Conservation (phyloP, 2,113 vertebrate genomes). For the Asarcornis scutulata region DNA sequence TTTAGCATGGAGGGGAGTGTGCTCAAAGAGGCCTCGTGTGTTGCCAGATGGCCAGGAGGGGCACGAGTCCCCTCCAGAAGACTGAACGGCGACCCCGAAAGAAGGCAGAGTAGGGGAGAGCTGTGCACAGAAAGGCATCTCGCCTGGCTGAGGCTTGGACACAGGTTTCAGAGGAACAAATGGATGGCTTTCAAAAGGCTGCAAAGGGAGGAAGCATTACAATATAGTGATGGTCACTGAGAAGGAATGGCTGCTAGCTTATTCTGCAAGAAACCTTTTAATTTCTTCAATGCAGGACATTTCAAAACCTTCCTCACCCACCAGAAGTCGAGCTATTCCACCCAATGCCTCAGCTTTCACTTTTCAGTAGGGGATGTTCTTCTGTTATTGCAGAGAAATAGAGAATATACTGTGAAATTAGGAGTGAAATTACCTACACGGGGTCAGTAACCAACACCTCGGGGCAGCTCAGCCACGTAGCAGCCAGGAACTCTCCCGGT, state of each 20-base stretch:
- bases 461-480: accelerated
- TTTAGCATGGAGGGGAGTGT: not conserved
- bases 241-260: not conserved
- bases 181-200: not conserved
- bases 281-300: not conserved
- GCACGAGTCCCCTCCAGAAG: not conserved
- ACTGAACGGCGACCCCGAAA: not conserved
- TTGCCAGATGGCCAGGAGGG: slow-evolving; percentile 18
- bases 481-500: not conserved
- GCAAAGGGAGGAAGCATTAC: not conserved
- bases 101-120: not conserved
- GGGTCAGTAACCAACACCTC: not conserved
- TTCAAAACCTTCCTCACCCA: not conserved
- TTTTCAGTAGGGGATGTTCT: not conserved
- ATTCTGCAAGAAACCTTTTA: not conserved
- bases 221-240: not conserved
- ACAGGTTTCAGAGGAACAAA: slow-evolving; percentile 3
- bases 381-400: not conserved
- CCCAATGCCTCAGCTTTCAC: not conserved
- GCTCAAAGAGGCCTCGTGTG: not conserved
- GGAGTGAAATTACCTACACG: not conserved
- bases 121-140: not conserved
- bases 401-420: not conserved
- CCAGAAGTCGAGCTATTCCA: not conserved
- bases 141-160: not conserved